Evolutionary conservation across 2,888 invertebrate genomes (phyloP).

Genomic region (Liposcelis brunnea): DNA sequence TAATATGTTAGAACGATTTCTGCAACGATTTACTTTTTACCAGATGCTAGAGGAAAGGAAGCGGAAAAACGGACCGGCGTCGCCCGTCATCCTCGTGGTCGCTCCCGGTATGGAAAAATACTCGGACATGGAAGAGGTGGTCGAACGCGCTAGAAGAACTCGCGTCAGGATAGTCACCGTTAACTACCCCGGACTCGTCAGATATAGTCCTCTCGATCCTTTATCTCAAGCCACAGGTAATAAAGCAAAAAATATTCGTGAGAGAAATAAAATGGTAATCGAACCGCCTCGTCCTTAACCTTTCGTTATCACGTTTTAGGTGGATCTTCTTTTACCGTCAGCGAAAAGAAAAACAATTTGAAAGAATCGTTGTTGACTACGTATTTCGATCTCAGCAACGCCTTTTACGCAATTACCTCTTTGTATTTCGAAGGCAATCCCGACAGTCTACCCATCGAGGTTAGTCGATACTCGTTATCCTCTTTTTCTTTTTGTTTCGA

Average conservation of each 20-base stretch:
- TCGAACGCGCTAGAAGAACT: constrained; percentile 27
- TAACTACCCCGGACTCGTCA: constrained; percentile 33
- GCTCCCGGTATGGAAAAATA: constrained; percentile 33
- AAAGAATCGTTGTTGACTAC: constrained; percentile 32
- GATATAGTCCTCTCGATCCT: constrained; percentile 28
- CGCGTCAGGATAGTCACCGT: constrained; percentile 34
- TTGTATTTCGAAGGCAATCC: constrained; percentile 30
- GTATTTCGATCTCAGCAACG: constrained; percentile 34
- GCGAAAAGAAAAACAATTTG: constrained; percentile 34
- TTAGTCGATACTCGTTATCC: too few species aligned
- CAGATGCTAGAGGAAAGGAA: constrained; percentile 31
- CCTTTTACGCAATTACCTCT: constrained; percentile 30
- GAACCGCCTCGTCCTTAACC: background rate
- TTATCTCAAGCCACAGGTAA: constrained; percentile 27
- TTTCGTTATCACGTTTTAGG: too few species aligned
- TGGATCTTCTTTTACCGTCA: constrained; percentile 32
- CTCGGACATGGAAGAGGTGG: constrained; percentile 25
- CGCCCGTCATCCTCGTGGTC: constrained; percentile 35
- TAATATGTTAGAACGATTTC: background rate
- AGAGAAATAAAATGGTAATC: background rate
- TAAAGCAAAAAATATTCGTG: background rate
- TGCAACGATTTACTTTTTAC: constrained; percentile 12
- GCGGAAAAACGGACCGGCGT: constrained; percentile 29
- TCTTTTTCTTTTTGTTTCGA: background rate
- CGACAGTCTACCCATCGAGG: constrained; percentile 30